Conservation (phyloP, 2,113 vertebrate genomes). For the Coturnix japonica region DNA sequence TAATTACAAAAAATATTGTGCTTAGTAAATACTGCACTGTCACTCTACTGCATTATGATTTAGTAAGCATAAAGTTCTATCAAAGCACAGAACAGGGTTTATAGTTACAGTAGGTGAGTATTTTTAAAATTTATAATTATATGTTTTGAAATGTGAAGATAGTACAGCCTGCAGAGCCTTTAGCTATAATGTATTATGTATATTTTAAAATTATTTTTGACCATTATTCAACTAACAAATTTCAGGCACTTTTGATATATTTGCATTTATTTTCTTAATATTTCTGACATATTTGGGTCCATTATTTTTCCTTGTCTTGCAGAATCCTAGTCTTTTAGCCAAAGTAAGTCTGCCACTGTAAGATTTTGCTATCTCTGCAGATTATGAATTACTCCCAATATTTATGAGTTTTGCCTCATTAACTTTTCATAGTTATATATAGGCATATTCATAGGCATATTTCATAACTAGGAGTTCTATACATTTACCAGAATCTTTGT, state of each 20-base stretch:
- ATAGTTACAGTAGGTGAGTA: background rate
- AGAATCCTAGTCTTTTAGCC: background rate
- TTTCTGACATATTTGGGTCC: background rate
- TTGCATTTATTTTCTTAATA: background rate
- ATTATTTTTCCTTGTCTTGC: background rate
- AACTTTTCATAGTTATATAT: background rate
- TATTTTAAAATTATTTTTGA: slow-evolving; percentile 21
- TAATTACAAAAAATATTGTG: background rate
- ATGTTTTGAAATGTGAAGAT: background rate
- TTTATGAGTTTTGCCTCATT: background rate
- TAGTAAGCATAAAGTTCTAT: slow-evolving; percentile 1
- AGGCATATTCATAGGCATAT: no score
- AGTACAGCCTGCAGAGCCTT: background rate
- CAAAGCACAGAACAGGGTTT: background rate
- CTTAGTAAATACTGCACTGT: background rate
- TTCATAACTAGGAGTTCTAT: background rate
- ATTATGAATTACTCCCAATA: background rate
- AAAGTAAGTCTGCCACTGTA: background rate
- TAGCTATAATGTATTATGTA: background rate
- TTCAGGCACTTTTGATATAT: slow-evolving; percentile 16
- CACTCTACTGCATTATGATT: background rate
- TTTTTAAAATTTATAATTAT: slow-evolving; percentile 14
- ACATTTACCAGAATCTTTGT: background rate
- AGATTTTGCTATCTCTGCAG: background rate
- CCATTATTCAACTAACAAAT: background rate